Conservation (phyloP, 2,113 vertebrate genomes). For the Corythornis vintsioides region DNA sequence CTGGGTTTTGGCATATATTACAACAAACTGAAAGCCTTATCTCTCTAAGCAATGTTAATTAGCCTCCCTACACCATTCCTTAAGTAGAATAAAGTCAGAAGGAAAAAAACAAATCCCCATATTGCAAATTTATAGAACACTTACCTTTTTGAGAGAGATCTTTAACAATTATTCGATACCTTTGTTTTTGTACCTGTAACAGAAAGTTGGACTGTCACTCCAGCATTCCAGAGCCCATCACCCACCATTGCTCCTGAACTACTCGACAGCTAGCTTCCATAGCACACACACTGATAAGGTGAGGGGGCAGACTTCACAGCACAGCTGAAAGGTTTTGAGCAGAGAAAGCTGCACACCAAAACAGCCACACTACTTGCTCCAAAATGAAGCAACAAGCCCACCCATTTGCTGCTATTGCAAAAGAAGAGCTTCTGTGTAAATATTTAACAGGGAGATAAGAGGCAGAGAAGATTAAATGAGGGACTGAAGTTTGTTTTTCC, state of each 20-base stretch:
- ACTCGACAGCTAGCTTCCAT: not conserved
- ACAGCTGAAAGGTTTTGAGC: not conserved
- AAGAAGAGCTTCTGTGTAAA: not conserved
- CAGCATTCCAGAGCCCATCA: not conserved
- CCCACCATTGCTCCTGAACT: not conserved
- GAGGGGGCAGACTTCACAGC: not conserved
- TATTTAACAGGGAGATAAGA: not conserved
- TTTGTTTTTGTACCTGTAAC: not conserved
- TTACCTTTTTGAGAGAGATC: conserved; percentile 33
- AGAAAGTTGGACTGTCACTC: not conserved
- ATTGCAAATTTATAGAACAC: not conserved
- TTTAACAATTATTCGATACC: not conserved
- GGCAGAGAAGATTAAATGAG: not conserved
- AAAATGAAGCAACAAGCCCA: not conserved
- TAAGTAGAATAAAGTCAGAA: not conserved
- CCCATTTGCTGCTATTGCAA: not conserved
- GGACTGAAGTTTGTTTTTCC: not conserved
- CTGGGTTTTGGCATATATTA: not conserved
- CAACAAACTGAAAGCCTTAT: not conserved
- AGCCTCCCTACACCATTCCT: not conserved
- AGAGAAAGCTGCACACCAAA: not conserved
- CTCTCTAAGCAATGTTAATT: not conserved
- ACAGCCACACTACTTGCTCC: not conserved
- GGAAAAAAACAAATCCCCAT: not conserved
- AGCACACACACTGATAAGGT: not conserved